Base-by-base conservation (phyloP, 2,797 vertebrate genomes). In the Mus caroli region DNA sequence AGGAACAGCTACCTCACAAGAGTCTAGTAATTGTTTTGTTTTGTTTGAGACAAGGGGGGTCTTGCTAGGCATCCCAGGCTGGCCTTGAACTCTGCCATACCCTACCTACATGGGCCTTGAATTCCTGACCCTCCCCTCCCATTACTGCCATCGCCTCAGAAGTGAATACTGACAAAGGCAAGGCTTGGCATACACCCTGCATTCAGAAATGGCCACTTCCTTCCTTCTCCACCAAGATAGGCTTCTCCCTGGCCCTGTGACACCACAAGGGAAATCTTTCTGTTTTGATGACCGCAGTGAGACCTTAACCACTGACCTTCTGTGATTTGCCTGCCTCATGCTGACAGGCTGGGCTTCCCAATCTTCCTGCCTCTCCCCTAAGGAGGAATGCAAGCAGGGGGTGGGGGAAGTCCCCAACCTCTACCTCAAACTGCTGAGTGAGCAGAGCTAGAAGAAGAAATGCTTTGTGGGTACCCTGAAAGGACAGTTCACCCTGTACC, bases 251-350 rank as follows among this genome's bases (percentile, higher is more conserved):
- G 82, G 85, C 77, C 77, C 88, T 50, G 37, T 79, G 85, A 12
- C 69, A 83, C 62, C 92, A 54, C 62, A 90, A 75, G 56, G 80
- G 76, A 97, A 95, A 90, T 83, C 67, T 86, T 97, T 88, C 88
- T 94, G 84, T 78, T 80, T 95, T 82, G 67, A 77, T 67, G 85
- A 84, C 17, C 17, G 0, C 12, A 52, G 28, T n/a, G 19, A 60
- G 79, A 78, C 31, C 56, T 40, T n/a, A 31, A 4, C 10, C 93
- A 52, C 5, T 58, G 87, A 31, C 62, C 83, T 89, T 94, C 67
- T 34, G 12, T 20, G 12, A 10, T 19, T 34, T 54, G 64, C 46
- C 90, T 80, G 89, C 67, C 73, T 73, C 28, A 0, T 1, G 0
- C 46, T 34, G 26, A n/a, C 43, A 87, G 54, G 76, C 77, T 24